Evolutionary conservation across 2,113 vertebrate species (phyloP), one percentile per base, ranked within the genome.

Genomic region (Stigmatopora argus): DNA sequence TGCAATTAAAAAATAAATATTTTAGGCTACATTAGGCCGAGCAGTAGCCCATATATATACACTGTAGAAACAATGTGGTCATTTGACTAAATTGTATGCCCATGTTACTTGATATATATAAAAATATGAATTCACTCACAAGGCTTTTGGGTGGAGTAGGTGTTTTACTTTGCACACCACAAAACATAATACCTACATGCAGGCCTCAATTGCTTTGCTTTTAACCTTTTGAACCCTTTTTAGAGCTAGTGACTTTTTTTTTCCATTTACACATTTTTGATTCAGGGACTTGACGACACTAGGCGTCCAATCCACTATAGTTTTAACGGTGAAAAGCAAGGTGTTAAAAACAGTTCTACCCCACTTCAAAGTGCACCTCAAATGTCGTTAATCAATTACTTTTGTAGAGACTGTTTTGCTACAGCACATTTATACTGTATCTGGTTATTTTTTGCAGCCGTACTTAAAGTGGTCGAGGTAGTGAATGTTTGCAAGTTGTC

Each of bases 141-240:
- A 4, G 23, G 48, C 70, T 66, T 65, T 21, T 46, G 83, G 86
- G 87, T 86, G 88, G 81, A 71, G 86, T 46, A 78, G 52, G 66
- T 84, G 78, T 82, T 72, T 77, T 55, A 38, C 63, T 45, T 67
- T 57, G 44, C 58, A 58, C 59, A 53, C 61, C 53, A 44, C 21
- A 45, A 47, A 58, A 64, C 19, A 44, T 79, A 65, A 55, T 63
- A 81, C 69, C 62, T 61, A 63, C n/a, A 18, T 11, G 34, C 4
- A 31, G 21, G 51, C 49, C 17, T 13, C 26, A 34, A 18, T 58
- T 52, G 49, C n/a, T 52, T 9, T 31, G 21, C 52, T 3, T 13
- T 15, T 23, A 1, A 1, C 19, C 21, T 23, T 10, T 11, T 19
- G 5, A 48, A 38, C 35, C 35, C 35, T 38, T 38, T 38, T 0